Evolutionary conservation across 2,888 invertebrate genomes (phyloP), one percentile per base, ranked within the genome.

Genomic region (Phortica magna): DNA sequence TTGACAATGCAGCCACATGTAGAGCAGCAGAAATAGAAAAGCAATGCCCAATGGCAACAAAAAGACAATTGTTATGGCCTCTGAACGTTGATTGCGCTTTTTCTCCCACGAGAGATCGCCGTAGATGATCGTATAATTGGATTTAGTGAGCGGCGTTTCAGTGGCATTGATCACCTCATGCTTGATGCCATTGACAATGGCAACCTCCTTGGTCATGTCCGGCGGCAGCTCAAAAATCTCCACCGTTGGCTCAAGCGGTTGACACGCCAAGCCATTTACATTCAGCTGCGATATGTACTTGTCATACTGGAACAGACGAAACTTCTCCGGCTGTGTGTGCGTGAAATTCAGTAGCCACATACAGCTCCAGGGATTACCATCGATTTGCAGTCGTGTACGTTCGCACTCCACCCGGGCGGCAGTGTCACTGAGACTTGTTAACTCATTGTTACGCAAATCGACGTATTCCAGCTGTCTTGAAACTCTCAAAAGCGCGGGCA

Each of bases 281-380:
- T 91, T 91, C 48, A 91, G 91, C 77, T 89, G 89, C 6, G 91
- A 90, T 71, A 91, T 91, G 61, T 87, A 91, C 53, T 91, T 91
- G 59, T 90, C 87, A 73, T 91, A 91, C 43, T 87, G 87, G 65
- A 91, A 89, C 0, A 90, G 80, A 0, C 88, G 88, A 77, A 91
- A 91, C 42, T 89, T 83, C 59, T 91, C 89, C 6, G 91, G 91
- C 43, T 89, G 83, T 1, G 81, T 77, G 43, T 89, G 88, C 0
- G 89, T 88, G 43, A 91, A 88, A 19, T 89, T 85, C 14, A 90
- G 82, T 64, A 91, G 67, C 91, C 91, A 91, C 77, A 88, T 83
- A 48, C 91, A 91, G 71, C 89, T 89, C 91, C 91, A 91, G 0
- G 90, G 91, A 84, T 91, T 91, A 1, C 78, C 84, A 79, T 91